Evolutionary conservation across 2,888 invertebrate species (phyloP), one percentile per base, ranked within the genome.

Genomic region (Alloplasta piceator): DNA sequence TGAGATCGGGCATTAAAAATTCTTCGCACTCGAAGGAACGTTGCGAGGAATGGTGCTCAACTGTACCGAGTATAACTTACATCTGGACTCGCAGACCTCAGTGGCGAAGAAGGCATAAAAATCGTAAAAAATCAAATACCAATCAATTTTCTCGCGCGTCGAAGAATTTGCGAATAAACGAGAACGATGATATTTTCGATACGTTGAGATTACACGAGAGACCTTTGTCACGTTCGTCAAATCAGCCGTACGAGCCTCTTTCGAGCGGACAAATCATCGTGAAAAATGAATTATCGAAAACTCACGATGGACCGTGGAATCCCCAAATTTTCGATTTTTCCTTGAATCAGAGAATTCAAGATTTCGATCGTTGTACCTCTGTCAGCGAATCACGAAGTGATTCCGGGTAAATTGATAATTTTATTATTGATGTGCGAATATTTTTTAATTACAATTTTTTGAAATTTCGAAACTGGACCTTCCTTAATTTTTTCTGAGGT

Each of bases 81-180:
- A 55, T 83, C 14, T 84, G 84, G 83, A 78, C 83, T 38, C 72
- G 58, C 48, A 81, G 73, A 48, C 79, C 78, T 41, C 82, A 76
- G 46, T 79, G 76, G 81, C 76, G 77, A 72, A 73, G 74, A 68
- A 81, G 81, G 43, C 78, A 83, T 64, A 77, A 77, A 76, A 82
- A 76, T 52, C 72, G 70, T 50, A 67, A 66, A 68, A 55, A 63
- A 80, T 48, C 50, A 38, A 67, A 70, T 41, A 50, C 58, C 38
- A 64, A 36, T 10, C 61, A 78, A 52, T 79, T 84, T 63, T 75
- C 83, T 3, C 38, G 41, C 1, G 55, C 68, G 36, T 68, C 72
- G 56, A 55, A 68, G 4, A 66, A 39, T 52, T 41, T 41, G 7
- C 52, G 60, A 61, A 41, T 70, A 6, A 82, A 74, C 9, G 73